Percentiles rank a stretch among this genome's conserved stretches.
Evolutionary conservation across 2,113 vertebrate genomes (phyloP).

Genomic region (Ahaetulla prasina): DNA sequence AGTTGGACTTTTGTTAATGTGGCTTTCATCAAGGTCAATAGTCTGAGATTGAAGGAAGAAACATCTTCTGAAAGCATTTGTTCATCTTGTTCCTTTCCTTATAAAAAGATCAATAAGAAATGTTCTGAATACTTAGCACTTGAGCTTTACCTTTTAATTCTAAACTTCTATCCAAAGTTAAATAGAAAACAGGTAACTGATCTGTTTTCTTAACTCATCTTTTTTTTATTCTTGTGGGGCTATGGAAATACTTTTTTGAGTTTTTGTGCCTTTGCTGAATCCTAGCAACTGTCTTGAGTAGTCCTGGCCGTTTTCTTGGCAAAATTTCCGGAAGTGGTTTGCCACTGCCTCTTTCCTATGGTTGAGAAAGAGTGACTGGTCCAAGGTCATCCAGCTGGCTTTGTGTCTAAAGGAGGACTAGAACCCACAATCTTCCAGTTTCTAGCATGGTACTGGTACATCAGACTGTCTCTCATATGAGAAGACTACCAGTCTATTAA

Average conservation of each 20-base stretch:
- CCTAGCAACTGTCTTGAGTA: neutral
- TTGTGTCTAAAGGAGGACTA: neutral
- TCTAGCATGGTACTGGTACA: neutral
- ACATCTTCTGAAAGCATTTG: neutral
- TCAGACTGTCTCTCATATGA: neutral
- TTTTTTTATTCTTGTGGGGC: neutral
- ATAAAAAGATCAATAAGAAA: neutral
- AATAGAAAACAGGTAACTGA: neutral
- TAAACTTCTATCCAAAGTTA: neutral
- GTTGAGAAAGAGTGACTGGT: neutral
- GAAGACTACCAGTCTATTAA: neutral
- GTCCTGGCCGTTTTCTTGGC: neutral
- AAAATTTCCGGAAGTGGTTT: neutral
- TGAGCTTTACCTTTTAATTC: neutral
- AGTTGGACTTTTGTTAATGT: neutral
- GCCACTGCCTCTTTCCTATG: neutral
- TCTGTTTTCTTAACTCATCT: neutral
- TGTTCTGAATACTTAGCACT: neutral
- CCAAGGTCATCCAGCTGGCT: neutral
- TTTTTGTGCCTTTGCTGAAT: neutral
- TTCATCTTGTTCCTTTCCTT: neutral
- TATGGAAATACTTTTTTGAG: neutral
- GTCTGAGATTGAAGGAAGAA: conserved; percentile 27
- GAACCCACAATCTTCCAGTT: neutral
- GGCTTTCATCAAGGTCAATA: neutral